Percentiles rank a stretch among this genome's conserved stretches.
phyloP scores from a whole-genome alignment of 2,888 invertebrate species.

The Lycophotia porphyrea region DNA sequence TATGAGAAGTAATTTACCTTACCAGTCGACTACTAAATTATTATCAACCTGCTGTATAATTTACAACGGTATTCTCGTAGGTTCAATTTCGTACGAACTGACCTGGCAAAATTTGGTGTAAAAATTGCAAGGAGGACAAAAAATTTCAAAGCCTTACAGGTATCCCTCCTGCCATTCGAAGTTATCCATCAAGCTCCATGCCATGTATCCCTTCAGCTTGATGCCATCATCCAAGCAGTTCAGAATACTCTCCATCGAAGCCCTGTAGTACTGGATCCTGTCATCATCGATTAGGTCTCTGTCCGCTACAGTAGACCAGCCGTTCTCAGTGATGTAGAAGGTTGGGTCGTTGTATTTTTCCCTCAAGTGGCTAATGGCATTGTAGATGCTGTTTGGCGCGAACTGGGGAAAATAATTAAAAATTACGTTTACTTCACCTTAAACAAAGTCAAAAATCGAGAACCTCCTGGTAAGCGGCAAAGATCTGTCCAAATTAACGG shows the following conservation, averaged over 20 bases:
- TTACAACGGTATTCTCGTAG: background rate
- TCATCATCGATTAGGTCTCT: slow-evolving; percentile 82
- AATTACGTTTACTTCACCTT: background rate
- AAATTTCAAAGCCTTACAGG: slow-evolving; percentile 77
- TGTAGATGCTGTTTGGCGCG: slow-evolving; percentile 90
- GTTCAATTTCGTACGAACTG: background rate
- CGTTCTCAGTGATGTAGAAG: slow-evolving; percentile 91
- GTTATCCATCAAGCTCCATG: slow-evolving; percentile 92
- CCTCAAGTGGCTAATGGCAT: slow-evolving; percentile 87
- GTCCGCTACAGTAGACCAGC: slow-evolving; percentile 82
- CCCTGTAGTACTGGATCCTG: slow-evolving; percentile 83
- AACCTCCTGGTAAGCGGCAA: background rate
- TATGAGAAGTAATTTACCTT: too few relatives aligned
- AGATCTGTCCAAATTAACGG: too few relatives aligned
- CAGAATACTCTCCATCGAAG: slow-evolving; percentile 81
- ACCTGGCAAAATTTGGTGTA: background rate
- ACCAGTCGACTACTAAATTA: too few relatives aligned
- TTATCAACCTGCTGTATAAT: background rate
- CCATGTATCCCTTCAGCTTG: slow-evolving; percentile 88
- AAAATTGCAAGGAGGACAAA: background rate
- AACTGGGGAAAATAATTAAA: slow-evolving; percentile 71
- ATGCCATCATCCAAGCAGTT: slow-evolving; percentile 84
- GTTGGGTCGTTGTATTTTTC: slow-evolving; percentile 86
- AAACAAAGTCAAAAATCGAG: background rate
- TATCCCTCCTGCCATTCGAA: slow-evolving; percentile 91